Evolutionary conservation across 2,113 vertebrate species (phyloP).

Genomic region (Odocoileus hemionus): DNA sequence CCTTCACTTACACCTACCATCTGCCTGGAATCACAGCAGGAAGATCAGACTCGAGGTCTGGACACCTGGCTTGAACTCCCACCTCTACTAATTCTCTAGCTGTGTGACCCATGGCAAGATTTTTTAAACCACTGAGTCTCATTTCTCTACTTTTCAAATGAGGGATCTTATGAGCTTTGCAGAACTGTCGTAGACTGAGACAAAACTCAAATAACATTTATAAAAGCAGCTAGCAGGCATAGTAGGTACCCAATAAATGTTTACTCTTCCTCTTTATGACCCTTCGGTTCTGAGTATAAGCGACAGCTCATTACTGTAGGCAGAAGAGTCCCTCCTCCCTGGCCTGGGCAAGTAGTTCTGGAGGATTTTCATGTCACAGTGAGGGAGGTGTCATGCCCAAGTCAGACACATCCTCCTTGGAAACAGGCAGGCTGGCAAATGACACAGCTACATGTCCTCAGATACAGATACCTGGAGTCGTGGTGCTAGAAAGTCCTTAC

Average conservation of each 20-base stretch:
- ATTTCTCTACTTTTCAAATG: slow-evolving; percentile 21
- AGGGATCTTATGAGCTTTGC: neutral
- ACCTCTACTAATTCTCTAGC: neutral
- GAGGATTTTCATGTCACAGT: neutral
- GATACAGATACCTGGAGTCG: neutral
- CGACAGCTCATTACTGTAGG: neutral
- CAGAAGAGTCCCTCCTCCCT: neutral
- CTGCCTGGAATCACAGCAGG: neutral
- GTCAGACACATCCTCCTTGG: neutral
- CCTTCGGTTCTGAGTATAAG: neutral
- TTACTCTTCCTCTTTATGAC: neutral
- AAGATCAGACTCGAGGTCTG: neutral
- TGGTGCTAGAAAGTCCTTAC: neutral
- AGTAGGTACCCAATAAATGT: neutral
- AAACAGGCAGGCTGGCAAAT: neutral
- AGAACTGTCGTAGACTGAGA: neutral
- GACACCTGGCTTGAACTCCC: neutral
- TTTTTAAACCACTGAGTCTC: neutral
- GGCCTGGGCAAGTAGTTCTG: neutral
- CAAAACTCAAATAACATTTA: neutral
- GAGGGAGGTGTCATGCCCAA: neutral
- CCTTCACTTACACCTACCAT: neutral
- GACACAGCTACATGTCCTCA: neutral
- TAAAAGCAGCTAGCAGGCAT: neutral
- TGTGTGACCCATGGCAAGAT: neutral